A percentile compares a stretch with the other conserved stretches of the same genome.
Evolutionary conservation across 2,113 vertebrate species (phyloP).

Genomic region (Tetraodon nigroviridis): DNA sequence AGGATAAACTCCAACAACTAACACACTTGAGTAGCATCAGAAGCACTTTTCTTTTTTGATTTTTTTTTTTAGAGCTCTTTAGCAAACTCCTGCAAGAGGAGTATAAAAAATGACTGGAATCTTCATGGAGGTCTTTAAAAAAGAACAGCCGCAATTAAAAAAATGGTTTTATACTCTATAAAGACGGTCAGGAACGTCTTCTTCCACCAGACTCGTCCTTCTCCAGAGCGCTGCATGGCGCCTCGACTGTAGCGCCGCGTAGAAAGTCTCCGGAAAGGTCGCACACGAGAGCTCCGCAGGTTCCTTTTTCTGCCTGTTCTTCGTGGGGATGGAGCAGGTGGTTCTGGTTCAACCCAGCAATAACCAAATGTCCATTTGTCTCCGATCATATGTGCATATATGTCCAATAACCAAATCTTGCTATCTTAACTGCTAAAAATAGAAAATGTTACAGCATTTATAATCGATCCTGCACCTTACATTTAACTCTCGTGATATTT

Average conservation of each 20-base stretch:
- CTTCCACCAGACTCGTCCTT: conserved; percentile 22
- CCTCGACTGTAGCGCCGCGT: conserved; percentile 59
- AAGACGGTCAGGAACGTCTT: conserved; percentile 64
- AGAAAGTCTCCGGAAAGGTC: conserved; percentile 22
- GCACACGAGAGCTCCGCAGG: conserved; percentile 26
- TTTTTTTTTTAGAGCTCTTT: conserved; percentile 39
- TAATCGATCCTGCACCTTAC: conserved; percentile 74
- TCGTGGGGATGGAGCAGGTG: conserved; percentile 59
- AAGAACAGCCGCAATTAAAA: conserved; percentile 41
- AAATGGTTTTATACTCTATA: conserved; percentile 60
- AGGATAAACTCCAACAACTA: conserved; percentile 81
- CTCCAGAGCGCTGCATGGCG: conserved; percentile 39
- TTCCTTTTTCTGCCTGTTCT: conserved; percentile 12
- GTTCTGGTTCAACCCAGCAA: conserved; percentile 59
- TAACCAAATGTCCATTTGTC: conserved; percentile 73
- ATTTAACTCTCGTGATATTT: conserved; percentile 69
- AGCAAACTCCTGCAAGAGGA: conserved; percentile 39
- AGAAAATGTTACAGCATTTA: conserved; percentile 67
- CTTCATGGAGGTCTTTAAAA: conserved; percentile 40
- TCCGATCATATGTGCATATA: conserved; percentile 56
- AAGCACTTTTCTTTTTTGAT: conserved; percentile 55
- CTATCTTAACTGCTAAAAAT: conserved; percentile 64
- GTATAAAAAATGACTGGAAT: conserved; percentile 29
- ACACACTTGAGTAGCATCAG: conserved; percentile 46
- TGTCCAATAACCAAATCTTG: conserved; percentile 74